Evolutionary conservation across 2,797 vertebrate genomes (phyloP).

Genomic region (Poeciliopsis presidionis): DNA sequence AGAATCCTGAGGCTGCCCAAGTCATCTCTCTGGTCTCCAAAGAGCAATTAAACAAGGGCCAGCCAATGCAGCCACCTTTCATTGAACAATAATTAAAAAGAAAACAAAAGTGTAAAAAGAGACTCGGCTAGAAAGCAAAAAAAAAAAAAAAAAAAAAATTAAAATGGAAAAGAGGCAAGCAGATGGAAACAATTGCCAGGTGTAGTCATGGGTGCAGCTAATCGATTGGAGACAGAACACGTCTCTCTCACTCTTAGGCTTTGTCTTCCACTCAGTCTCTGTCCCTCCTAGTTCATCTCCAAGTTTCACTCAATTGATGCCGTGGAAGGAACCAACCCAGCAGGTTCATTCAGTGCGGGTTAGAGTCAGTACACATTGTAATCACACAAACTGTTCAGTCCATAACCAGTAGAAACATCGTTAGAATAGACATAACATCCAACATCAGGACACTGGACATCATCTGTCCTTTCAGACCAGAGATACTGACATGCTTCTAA

Average conservation of each 20-base stretch:
- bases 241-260: slow-evolving; percentile 51
- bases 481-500: background rate
- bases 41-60: slow-evolving; percentile 74
- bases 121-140: slow-evolving; percentile 55
- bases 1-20: slow-evolving; percentile 5
- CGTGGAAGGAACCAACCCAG: slow-evolving; percentile 52
- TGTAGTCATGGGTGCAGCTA: slow-evolving; percentile 76
- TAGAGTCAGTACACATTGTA: slow-evolving; percentile 8
- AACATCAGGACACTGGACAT: background rate
- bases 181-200: slow-evolving; percentile 81
- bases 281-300: slow-evolving; percentile 5
- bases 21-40: slow-evolving; percentile 42
- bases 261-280: slow-evolving; percentile 39
- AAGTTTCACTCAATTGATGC: slow-evolving; percentile 63
- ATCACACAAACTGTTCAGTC: slow-evolving; percentile 14
- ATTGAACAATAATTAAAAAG: slow-evolving; percentile 78
- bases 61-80: slow-evolving; percentile 70
- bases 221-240: slow-evolving; percentile 82
- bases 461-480: background rate
- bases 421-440: slow-evolving; percentile 25
- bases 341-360: slow-evolving; percentile 36
- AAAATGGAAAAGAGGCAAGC: slow-evolving; percentile 64
- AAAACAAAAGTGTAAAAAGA: slow-evolving; percentile 54
- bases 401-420: slow-evolving; percentile 5
- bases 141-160: slow-evolving; percentile 23